These are phyloP conservation scores for Atractosteus spatula DNA, from an alignment of 2,113 vertebrate genomes.

Conservation along the genomic window DNA sequence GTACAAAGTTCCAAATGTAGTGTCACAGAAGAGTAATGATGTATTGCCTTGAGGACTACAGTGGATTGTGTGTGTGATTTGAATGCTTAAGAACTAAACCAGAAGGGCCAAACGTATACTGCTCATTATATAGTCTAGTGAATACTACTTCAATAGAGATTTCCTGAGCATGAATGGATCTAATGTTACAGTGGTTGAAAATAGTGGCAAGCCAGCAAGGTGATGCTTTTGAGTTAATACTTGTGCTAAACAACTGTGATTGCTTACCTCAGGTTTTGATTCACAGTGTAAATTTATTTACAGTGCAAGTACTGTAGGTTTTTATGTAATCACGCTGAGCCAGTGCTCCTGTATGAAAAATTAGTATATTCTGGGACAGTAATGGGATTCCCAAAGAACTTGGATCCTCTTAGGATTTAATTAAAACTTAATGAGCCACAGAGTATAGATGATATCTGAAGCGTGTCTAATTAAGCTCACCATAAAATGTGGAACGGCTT, in stretches of 20 bases:
- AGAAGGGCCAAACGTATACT: neutral
- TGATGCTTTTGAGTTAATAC: conserved; percentile 18
- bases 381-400: conserved; percentile 24
- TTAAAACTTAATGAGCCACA: conserved; percentile 51
- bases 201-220: conserved; percentile 29
- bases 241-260: conserved; percentile 22
- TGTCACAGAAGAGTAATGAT: neutral
- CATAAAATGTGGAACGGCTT: conserved; percentile 28
- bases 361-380: conserved; percentile 16
- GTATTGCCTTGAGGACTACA: conserved; percentile 20
- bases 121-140: too few relatives aligned
- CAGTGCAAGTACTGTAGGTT: conserved; percentile 22
- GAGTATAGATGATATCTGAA: conserved; percentile 44
- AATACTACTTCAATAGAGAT: too few relatives aligned
- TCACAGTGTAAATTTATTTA: conserved; percentile 32
- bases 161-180: conserved; percentile 6
- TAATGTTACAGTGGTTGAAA: conserved; percentile 28
- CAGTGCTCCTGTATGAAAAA: conserved; percentile 19
- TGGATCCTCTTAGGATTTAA: conserved; percentile 33
- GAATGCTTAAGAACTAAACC: conserved; percentile 4
- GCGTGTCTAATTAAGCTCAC: conserved; percentile 35
- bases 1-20: too few relatives aligned
- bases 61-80: conserved; percentile 16
- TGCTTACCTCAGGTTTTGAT: conserved; percentile 23
- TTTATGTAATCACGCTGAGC: conserved; percentile 31